Conservation (phyloP, 2,113 vertebrate species). For the Mesembrinibis cayennensis region DNA sequence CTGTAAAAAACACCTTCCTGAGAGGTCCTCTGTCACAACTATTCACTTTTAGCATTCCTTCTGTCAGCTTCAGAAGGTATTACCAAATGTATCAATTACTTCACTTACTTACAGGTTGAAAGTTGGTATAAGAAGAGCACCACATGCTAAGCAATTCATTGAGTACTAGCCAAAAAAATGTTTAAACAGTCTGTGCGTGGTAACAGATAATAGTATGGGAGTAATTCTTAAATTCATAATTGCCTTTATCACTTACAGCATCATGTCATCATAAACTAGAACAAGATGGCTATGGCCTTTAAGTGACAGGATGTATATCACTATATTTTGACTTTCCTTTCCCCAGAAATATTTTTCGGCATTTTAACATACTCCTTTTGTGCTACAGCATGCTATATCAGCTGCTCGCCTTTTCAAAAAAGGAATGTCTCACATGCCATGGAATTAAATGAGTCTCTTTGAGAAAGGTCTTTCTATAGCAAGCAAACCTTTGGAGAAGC, state of each 20-base stretch:
- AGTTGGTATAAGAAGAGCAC: neutral
- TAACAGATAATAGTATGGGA: neutral
- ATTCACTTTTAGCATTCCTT: neutral
- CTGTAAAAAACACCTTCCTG: neutral
- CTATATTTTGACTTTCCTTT: slow-evolving; percentile 44
- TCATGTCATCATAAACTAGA: neutral
- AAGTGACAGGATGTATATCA: slow-evolving; percentile 14
- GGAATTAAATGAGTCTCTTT: slow-evolving; percentile 5
- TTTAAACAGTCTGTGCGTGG: neutral
- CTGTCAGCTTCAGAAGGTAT: neutral
- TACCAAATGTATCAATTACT: neutral
- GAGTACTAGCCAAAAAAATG: neutral
- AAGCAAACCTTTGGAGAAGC: neutral
- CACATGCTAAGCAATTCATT: neutral
- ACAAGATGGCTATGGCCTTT: slow-evolving; percentile 18
- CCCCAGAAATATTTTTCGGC: slow-evolving; percentile 27
- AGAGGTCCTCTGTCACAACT: neutral
- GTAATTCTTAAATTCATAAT: slow-evolving; percentile 13
- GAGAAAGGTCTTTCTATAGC: slow-evolving; percentile 24
- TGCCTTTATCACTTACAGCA: neutral
- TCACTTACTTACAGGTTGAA: neutral
- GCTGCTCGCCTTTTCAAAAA: slow-evolving; percentile 34
- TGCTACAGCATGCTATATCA: slow-evolving; percentile 17
- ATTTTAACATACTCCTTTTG: slow-evolving; percentile 20
- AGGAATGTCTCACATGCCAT: neutral